These are phyloP conservation scores for Diplosoma virens DNA, from an alignment of 23 tunicate species.

Conservation along the genomic window DNA sequence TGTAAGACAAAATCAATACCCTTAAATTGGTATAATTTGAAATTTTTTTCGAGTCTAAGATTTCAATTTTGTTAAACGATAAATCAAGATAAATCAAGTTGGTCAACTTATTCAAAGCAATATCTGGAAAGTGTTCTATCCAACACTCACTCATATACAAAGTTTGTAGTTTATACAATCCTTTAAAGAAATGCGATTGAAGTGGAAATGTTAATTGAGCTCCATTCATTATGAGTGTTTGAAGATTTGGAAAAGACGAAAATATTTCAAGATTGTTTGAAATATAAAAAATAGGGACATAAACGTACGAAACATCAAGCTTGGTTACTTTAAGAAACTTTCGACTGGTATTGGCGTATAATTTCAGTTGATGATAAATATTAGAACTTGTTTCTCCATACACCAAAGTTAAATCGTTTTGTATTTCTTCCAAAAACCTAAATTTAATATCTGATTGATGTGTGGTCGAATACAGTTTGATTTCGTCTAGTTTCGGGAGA, in stretches of 20 bases:
- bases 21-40: not conserved
- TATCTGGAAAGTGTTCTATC: not conserved
- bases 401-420: not conserved
- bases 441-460: not conserved
- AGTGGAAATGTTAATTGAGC: not conserved
- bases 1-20: slow-evolving; percentile 3
- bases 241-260: slow-evolving; percentile 2
- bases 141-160: not conserved
- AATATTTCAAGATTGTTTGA: not conserved
- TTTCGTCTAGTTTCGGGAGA: not conserved
- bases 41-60: not conserved
- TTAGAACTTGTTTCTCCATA: not conserved
- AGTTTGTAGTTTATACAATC: not conserved
- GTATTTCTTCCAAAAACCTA: not conserved
- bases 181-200: not conserved
- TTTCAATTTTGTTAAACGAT: slow-evolving; percentile 3
- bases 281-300: not conserved
- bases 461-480: not conserved
- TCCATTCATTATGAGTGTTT: not conserved
- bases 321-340: not conserved
- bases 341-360: not conserved
- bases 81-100: not conserved
- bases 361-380: not conserved
- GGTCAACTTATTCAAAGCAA: not conserved
- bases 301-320: not conserved